Conservation (phyloP, 2,113 vertebrate species). For the Leucoraja erinaceus region DNA sequence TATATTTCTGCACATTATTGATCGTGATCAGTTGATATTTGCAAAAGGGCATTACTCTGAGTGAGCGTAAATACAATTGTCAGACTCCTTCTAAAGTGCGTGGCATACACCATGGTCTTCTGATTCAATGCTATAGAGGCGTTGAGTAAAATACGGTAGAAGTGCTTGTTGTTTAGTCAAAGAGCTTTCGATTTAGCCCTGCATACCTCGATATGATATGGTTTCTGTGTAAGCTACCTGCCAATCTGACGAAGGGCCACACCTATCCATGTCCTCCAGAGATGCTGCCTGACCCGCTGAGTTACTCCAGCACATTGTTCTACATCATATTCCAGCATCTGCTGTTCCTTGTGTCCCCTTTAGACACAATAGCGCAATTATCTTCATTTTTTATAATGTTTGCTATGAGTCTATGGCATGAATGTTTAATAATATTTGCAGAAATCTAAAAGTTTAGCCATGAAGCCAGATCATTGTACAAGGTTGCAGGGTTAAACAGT, state of each 20-base stretch:
- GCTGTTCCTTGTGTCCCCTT: background rate
- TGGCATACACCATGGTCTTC: background rate
- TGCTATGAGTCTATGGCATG: background rate
- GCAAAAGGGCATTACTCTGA: background rate
- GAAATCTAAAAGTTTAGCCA: background rate
- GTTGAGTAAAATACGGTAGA: background rate
- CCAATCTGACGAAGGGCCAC: too few species aligned
- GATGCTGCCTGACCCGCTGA: too few species aligned
- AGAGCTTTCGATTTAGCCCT: background rate
- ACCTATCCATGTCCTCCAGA: too few species aligned
- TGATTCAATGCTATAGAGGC: background rate
- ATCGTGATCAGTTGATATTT: conserved; percentile 1
- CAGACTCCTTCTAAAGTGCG: background rate
- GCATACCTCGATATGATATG: background rate
- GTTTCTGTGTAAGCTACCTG: background rate
- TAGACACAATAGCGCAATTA: background rate
- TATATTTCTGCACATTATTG: background rate
- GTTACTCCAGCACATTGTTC: too few species aligned
- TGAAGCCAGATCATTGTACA: background rate
- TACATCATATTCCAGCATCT: too few species aligned
- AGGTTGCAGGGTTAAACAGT: background rate
- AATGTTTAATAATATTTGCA: background rate
- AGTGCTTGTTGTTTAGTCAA: background rate
- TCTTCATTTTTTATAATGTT: background rate
- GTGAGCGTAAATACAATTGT: background rate